These are phyloP conservation scores for Lasius fuliginosus DNA, from an alignment of 2,888 invertebrate species.

Conservation along the genomic window DNA sequence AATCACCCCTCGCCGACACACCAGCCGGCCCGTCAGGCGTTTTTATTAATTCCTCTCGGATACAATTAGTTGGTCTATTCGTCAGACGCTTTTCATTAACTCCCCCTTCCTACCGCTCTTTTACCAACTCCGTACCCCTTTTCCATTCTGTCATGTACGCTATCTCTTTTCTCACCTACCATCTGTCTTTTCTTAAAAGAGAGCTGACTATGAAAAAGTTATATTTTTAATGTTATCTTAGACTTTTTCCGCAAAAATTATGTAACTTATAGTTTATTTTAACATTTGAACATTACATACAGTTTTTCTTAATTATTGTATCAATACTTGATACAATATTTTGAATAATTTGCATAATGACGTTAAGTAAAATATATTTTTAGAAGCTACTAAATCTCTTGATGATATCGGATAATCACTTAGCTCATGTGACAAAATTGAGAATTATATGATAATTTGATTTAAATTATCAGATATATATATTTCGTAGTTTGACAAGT, in stretches of 20 bases:
- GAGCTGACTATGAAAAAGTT: background rate
- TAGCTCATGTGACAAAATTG: constrained; percentile 66
- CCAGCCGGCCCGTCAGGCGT: constrained; percentile 79
- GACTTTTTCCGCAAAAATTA: background rate
- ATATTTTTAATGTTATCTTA: constrained; percentile 23
- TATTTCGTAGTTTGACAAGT: constrained; percentile 66
- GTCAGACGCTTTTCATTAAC: constrained; percentile 86
- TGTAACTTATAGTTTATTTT: background rate
- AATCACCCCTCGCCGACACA: constrained; percentile 74
- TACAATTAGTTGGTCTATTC: constrained; percentile 86
- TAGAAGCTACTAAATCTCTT: constrained; percentile 71
- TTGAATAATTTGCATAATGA: background rate
- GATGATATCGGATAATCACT: constrained; percentile 72
- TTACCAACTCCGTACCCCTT: constrained; percentile 76
- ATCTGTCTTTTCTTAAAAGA: constrained; percentile 26
- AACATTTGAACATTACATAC: background rate
- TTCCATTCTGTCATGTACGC: constrained; percentile 64
- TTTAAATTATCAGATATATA: constrained; percentile 77
- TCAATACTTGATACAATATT: background rate
- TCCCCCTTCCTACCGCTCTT: constrained; percentile 73
- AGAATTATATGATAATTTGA: constrained; percentile 74
- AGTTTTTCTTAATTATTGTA: background rate
- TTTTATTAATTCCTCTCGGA: constrained; percentile 86
- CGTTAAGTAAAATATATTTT: constrained; percentile 42
- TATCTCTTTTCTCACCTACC: constrained; percentile 53